These are phyloP conservation scores for Fregetta grallaria DNA, from an alignment of 2,113 vertebrate species.

Conservation along the genomic window DNA sequence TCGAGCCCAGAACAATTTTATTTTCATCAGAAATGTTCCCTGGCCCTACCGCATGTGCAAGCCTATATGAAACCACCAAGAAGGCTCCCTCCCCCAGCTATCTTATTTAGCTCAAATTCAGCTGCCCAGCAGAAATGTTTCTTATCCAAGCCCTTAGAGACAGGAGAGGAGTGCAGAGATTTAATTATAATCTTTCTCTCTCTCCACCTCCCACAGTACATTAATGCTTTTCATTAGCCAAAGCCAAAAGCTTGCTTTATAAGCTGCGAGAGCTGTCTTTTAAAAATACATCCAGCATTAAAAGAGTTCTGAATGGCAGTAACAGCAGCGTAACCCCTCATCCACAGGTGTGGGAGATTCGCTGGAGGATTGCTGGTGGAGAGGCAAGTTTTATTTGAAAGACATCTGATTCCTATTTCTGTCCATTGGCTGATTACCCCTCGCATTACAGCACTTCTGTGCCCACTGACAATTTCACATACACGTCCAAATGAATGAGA, in stretches of 20 bases:
- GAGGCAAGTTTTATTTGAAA: slow-evolving; percentile 9
- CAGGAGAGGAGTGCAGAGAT: slow-evolving; percentile 49
- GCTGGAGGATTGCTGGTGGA: slow-evolving; percentile 27
- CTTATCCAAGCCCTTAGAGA: slow-evolving; percentile 64
- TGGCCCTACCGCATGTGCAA: slow-evolving; percentile 62
- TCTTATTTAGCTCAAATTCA: slow-evolving; percentile 55
- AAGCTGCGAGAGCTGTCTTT: slow-evolving; percentile 50
- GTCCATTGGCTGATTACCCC: neutral
- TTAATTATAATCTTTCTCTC: slow-evolving; percentile 68
- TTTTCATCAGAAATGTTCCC: slow-evolving; percentile 66
- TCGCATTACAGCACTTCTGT: slow-evolving; percentile 24
- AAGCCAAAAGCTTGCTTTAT: slow-evolving; percentile 63
- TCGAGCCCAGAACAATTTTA: slow-evolving; percentile 61
- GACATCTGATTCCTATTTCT: slow-evolving; percentile 62
- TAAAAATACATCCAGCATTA: slow-evolving; percentile 35
- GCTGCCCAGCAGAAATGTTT: slow-evolving; percentile 64
- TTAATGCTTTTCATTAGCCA: slow-evolving; percentile 56
- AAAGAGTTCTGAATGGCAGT: slow-evolving; percentile 41
- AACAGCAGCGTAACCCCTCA: neutral
- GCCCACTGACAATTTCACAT: slow-evolving; percentile 37
- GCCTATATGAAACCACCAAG: slow-evolving; percentile 57
- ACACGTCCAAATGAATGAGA: slow-evolving; percentile 10
- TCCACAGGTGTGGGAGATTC: slow-evolving; percentile 58
- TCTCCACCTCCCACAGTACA: slow-evolving; percentile 60
- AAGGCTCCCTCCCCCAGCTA: slow-evolving; percentile 61